Conservation (phyloP, 2,888 invertebrate species). For the Drosophila neoperkinsi region DNA sequence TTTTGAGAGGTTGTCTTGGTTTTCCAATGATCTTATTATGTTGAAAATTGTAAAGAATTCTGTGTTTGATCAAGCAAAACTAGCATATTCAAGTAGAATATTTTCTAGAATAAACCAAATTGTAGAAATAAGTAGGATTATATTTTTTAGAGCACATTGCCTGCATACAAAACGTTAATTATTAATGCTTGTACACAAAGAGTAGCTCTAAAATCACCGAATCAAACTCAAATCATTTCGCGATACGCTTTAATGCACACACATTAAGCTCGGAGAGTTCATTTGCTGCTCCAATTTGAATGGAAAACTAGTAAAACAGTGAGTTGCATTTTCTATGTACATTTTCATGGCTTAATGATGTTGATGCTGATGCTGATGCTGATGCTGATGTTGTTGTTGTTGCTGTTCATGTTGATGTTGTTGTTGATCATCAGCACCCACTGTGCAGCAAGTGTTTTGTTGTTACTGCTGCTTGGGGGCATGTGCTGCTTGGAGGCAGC, state of each 20-base stretch:
- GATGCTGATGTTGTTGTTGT: conserved; percentile 16
- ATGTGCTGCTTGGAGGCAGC: conserved; percentile 11
- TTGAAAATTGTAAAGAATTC: background rate
- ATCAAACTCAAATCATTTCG: conserved; percentile 4
- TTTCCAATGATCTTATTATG: rapidly evolving
- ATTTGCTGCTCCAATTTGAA: conserved; percentile 40
- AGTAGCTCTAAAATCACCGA: background rate
- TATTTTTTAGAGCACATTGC: background rate
- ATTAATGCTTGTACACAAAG: background rate
- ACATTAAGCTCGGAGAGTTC: conserved; percentile 5
- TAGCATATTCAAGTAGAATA: background rate
- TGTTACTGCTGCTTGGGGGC: conserved; percentile 27
- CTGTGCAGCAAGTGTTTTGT: conserved; percentile 59
- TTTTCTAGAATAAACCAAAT: background rate
- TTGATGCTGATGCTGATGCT: conserved; percentile 23
- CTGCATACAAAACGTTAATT: background rate
- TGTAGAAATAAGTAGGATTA: background rate
- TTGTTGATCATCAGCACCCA: conserved; percentile 29
- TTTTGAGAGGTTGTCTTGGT: background rate
- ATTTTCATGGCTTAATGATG: conserved; percentile 38
- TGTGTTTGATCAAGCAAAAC: background rate
- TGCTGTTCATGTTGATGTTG: conserved; percentile 16
- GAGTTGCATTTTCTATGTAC: conserved; percentile 28
- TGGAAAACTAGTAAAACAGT: conserved; percentile 23
- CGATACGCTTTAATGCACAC: conserved; percentile 38